Conservation (phyloP, 2,888 invertebrate genomes). For the Rotaria sp. region DNA sequence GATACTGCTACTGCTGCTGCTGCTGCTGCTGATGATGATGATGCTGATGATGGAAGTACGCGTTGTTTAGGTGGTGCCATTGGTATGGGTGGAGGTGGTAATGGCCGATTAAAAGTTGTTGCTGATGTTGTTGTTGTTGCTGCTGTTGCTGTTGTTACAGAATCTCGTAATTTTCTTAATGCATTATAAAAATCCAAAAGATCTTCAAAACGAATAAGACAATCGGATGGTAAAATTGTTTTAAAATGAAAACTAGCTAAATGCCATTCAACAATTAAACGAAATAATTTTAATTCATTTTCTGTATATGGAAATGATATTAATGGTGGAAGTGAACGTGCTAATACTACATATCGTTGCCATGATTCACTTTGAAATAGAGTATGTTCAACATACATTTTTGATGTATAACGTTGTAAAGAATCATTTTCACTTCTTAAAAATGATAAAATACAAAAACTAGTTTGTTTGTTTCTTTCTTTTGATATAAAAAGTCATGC, state of each 20-base stretch:
- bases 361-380: conserved; percentile 29
- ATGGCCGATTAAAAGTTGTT: neutral
- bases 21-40: too few relatives aligned
- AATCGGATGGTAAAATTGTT: neutral
- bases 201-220: conserved; percentile 10
- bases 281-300: conserved; percentile 16
- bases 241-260: neutral
- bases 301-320: conserved; percentile 12
- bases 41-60: neutral
- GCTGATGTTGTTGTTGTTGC: too few relatives aligned
- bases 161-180: conserved; percentile 7
- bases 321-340: neutral
- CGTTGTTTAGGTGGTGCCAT: neutral
- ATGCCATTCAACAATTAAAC: conserved; percentile 25
- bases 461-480: too few relatives aligned
- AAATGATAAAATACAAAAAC: neutral
- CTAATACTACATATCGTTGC: neutral
- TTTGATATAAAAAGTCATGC: too few relatives aligned
- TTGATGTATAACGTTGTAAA: neutral
- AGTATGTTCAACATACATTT: conserved; percentile 20
- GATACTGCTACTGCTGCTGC: neutral
- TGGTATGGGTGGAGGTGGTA: neutral
- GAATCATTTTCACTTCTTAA: neutral
- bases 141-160: neutral
- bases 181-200: neutral